Evolutionary conservation across 2,797 vertebrate genomes (phyloP), one percentile per base, ranked within the genome.

Genomic region (Poecilia wingei): DNA sequence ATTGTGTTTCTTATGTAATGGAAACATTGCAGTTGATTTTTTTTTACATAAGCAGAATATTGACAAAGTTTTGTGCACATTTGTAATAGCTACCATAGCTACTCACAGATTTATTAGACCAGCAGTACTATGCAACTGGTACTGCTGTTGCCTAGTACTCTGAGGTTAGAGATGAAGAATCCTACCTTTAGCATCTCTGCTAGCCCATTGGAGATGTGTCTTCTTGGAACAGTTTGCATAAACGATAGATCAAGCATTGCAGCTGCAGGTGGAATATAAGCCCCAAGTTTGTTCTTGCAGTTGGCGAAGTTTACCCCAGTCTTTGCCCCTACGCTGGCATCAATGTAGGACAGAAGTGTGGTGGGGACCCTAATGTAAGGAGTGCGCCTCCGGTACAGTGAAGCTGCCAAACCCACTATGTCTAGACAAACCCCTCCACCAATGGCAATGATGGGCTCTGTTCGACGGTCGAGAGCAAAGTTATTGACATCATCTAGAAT

Each of bases 291-390:
- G 81, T 97, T 97, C 86, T 97, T 97, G 75, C 96, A 96, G 78
- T 96, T 96, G 39, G 95, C 94, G 53, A 97, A 97, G 78, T 97
- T 97, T 16, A 97, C 96, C 1, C 96, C 96, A 0, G 94, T 97
- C 89, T 97, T 97, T 0, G 97, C 96, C 25, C 96, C 96, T 6
- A 96, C 94, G 0, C 96, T 97, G 46, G 96, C 96, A 2, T 97
- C 96, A 0, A 97, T 92, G 0, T 97, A 97, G 6, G 96, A 96
- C 36, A 97, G 92, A 66, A 97, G 95, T 0, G 96, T 97, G 53
- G 96, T 97, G 1, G 96, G 96, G 33, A 97, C 95, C 0, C 96
- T 93, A 41, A 97, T 96, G 89, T 97, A 97, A 22, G 96, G 96
- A 0, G 96, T 97, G 20, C 96, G 95, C 70, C 96, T 93, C 33